Evolutionary conservation across 2,888 invertebrate species (phyloP), one percentile per base, ranked within the genome.

Genomic region (Cephonodes hylas): DNA sequence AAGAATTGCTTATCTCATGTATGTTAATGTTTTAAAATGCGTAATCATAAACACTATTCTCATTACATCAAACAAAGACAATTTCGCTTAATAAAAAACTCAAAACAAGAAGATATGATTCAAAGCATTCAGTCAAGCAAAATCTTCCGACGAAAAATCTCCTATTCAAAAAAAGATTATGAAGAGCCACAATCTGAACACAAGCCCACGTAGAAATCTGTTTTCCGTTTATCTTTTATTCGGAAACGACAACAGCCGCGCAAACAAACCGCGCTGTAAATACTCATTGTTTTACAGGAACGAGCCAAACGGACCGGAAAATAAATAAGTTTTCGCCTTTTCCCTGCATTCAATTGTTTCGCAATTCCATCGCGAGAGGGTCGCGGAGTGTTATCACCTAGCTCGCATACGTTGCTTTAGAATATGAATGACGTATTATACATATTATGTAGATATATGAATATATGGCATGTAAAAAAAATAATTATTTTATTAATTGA

Each of bases 321-420:
- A 53, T 53, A 53, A 53, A 53, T 53, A 31, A 31, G 53, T 31
- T 48, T 53, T 53, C 31, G 53, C 31, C 27, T 53, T 27, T 53
- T 31, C 27, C 46, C 46, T 23, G 25, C 53, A 53, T 10, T 53
- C 27, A 53, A 53, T 53, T 23, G 45, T 45, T 53, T 27, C 53
- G 53, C 27, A 15, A 31, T 53, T 53, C 31, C 53, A n/a, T 38
- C n/a, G 31, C 53, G 31, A 27, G 27, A 15, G 31, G 1, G 31
- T 4, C 53, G 13, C 46, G 4, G 23, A 46, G n/a, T 46, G 15
- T 13, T 45, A 13, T 44, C 22, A 10, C 20, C 22, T 13, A n/a
- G n/a, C n/a, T n/a, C n/a, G n/a, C n/a, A n/a, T n/a, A n/a, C n/a
- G n/a, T n/a, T n/a, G n/a, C n/a, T n/a, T n/a, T n/a, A n/a, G n/a